phyloP scores from a whole-genome alignment of 2,888 invertebrate species.

The Agapostemon virescens region DNA sequence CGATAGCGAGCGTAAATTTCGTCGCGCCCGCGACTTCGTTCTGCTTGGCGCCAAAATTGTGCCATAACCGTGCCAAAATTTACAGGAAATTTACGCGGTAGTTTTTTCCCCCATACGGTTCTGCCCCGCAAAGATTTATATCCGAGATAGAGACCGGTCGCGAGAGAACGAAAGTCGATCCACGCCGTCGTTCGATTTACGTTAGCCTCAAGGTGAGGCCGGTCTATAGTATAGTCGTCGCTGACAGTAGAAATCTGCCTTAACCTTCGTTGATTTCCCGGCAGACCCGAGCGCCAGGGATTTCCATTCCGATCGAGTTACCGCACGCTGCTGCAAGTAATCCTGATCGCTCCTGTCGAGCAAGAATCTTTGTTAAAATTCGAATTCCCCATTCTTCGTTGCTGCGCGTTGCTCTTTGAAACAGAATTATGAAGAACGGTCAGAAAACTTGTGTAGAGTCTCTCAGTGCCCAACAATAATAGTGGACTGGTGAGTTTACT shows the following conservation, averaged over 20 bases:
- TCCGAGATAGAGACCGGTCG: conserved; percentile 28
- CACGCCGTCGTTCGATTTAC: conserved; percentile 24
- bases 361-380: background rate
- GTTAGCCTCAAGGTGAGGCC: conserved; percentile 17
- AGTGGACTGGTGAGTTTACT: no score
- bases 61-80: conserved; percentile 57
- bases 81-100: conserved; percentile 48
- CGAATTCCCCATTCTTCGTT: background rate
- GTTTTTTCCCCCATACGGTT: background rate
- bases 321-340: background rate
- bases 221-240: background rate
- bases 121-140: conserved; percentile 42
- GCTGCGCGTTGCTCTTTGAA: background rate
- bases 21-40: conserved; percentile 53
- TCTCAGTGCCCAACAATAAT: no score
- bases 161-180: background rate
- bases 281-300: conserved; percentile 12
- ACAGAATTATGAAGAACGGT: no score
- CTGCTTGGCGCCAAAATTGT: conserved; percentile 48
- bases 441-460: no score
- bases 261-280: conserved; percentile 43
- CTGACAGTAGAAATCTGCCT: conserved; percentile 21
- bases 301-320: background rate
- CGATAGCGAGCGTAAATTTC: conserved; percentile 59
- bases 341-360: background rate